Evolutionary conservation across 2,888 invertebrate species (phyloP).

Genomic region (Standfussiana lucernea): DNA sequence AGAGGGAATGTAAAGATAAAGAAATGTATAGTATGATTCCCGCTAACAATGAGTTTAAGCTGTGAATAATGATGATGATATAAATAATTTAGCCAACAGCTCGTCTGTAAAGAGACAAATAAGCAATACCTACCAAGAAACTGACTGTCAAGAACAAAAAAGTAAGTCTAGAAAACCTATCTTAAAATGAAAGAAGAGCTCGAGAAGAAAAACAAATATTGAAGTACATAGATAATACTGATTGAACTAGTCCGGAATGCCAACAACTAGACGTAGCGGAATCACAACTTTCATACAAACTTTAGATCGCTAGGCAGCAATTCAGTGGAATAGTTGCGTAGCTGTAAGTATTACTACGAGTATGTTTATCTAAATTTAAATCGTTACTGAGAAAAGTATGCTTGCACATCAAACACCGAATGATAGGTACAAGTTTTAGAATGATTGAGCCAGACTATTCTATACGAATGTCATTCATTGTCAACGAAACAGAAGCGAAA

Average conservation of each 20-base stretch:
- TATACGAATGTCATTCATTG: background rate
- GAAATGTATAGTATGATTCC: background rate
- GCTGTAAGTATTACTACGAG: background rate
- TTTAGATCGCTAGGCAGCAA: background rate
- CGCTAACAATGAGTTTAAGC: background rate
- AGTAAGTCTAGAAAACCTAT: background rate
- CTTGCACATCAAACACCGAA: background rate
- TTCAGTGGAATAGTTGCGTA: background rate
- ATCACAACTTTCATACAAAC: background rate
- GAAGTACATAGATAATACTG: conserved; percentile 3
- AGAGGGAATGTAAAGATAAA: background rate
- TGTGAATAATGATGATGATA: background rate
- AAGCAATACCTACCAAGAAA: background rate
- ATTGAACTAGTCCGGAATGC: background rate
- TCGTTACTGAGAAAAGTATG: background rate
- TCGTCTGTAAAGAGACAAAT: background rate
- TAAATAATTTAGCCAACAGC: no score
- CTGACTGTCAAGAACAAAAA: background rate
- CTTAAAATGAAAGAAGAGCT: no score
- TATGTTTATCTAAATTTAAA: background rate
- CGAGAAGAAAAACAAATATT: background rate
- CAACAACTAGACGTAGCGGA: background rate
- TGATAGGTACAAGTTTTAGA: background rate
- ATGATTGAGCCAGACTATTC: background rate
- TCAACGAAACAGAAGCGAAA: background rate